Conservation (phyloP, 2,888 invertebrate species). For the Oxyteleia sp. region DNA sequence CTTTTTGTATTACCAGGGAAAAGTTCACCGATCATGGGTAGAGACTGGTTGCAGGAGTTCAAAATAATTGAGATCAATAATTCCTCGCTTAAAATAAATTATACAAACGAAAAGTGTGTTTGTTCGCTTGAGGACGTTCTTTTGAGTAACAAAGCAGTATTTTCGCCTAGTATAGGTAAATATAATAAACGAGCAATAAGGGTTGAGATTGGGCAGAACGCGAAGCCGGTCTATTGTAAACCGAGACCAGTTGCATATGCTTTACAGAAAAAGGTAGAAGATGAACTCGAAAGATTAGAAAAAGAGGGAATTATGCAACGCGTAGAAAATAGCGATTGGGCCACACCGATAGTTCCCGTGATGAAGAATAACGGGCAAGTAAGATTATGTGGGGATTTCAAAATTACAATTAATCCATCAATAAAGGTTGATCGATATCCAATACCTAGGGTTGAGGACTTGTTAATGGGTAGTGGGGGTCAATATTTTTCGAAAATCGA, state of each 20-base stretch:
- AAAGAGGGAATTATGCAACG: conserved; percentile 28
- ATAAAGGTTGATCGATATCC: conserved; percentile 77
- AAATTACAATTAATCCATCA: conserved; percentile 76
- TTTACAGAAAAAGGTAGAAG: conserved; percentile 26
- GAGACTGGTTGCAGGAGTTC: conserved; percentile 24
- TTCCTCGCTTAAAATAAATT: too few species aligned
- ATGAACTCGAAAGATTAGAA: conserved; percentile 43
- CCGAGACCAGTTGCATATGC: conserved; percentile 52
- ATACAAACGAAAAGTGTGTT: too few species aligned
- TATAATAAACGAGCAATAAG: conserved; percentile 55
- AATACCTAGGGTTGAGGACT: conserved; percentile 77
- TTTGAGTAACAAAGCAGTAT: not conserved
- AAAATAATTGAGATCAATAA: not conserved
- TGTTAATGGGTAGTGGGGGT: conserved; percentile 72
- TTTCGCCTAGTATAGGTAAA: conserved; percentile 46
- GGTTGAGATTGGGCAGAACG: conserved; percentile 25
- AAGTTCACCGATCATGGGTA: conserved; percentile 31
- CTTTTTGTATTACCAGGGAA: conserved; percentile 29
- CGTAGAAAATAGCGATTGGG: conserved; percentile 44
- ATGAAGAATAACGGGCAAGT: conserved; percentile 38
- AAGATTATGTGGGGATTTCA: conserved; percentile 75
- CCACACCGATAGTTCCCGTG: conserved; percentile 68
- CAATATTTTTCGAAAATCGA: conserved; percentile 76
- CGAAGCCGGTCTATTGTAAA: conserved; percentile 54
- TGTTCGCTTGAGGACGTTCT: too few species aligned